A percentile compares a stretch with the other conserved stretches of the same genome.
Evolutionary conservation across 30 jellyfish, hydroid and myxozoan genomes (phyloP).

Genomic region (Chrysaora quinquecirrha): DNA sequence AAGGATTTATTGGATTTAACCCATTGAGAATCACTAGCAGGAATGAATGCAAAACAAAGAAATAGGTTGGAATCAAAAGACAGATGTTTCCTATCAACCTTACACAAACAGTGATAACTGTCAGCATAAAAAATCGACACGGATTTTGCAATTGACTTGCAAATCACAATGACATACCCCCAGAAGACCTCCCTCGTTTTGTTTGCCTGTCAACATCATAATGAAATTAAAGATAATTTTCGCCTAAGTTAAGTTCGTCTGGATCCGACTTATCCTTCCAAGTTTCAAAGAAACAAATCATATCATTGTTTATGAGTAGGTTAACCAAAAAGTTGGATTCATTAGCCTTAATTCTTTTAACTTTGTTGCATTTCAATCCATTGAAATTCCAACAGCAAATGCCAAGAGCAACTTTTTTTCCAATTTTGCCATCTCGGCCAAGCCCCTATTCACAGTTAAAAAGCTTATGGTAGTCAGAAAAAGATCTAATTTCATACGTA

Average conservation of each 20-base stretch:
- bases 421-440: background rate
- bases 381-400: background rate
- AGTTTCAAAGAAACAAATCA: conserved; percentile 49
- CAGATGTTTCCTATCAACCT: background rate
- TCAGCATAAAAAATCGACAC: background rate
- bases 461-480: background rate
- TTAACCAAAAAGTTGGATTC: conserved; percentile 15
- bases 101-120: conserved; percentile 26
- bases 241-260: conserved; percentile 26
- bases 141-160: conserved; percentile 8
- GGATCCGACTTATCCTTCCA: conserved; percentile 25
- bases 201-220: conserved; percentile 2
- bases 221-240: conserved; percentile 6
- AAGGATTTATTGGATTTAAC: conserved; percentile 31
- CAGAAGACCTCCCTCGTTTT: conserved; percentile 31
- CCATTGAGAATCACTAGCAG: conserved; percentile 22
- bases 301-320: background rate
- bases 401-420: background rate
- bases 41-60: conserved; percentile 34
- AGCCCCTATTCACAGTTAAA: background rate
- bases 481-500: background rate
- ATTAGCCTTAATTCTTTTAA: background rate
- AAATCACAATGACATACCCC: conserved; percentile 28
- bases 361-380: conserved; percentile 32
- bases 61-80: conserved; percentile 7